Base-by-base conservation (phyloP, 92 coral and sea anemone genomes). In the Palythoa grandiflora region DNA sequence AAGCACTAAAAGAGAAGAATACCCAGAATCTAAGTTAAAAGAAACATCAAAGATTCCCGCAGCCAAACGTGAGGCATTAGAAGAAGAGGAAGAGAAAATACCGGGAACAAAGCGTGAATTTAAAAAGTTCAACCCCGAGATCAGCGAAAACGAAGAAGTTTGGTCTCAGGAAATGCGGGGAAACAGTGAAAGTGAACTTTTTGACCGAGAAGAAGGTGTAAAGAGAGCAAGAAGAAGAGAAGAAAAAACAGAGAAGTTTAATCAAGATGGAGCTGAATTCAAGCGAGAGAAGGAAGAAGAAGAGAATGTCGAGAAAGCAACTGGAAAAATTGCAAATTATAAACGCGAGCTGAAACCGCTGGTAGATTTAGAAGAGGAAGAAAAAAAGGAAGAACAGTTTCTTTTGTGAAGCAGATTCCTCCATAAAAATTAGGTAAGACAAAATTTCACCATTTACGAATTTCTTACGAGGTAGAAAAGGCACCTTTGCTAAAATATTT, bases 351-450 rank as follows among this genome's bases (percentile, higher is more conserved):
- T 35, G 47, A 38, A 70, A 70, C 74, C 74, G 47, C 38, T 2
- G 9, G 1, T 35, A 20, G 74, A 70, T 35, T 36, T 16, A 35
- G 74, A 70, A 38, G 74, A 38, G 15, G 47, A 35, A 53, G 2
- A 53, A 36, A 13, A 13, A 21, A 20, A 21, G 17, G 47, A 51
- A 28, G 65, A 28, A 2, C 51, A 53, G 38, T 52, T 77, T 21
- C 68, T 53, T 28, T 77, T 52, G 20, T 20, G 36, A 15, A 77
- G 65, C 52, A 21, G 81, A 17, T 77, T 51, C 6, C 51, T 50
- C 89, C 17, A 63, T 51, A 6, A 63, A 83, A 21, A 61, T 87
- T 35, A 92, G 91, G 93, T 90, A 84, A 28, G 35, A 8, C n/a
- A 44, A 8, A 44, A 8, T 44, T 44, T 44, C 28, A 44, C 7